Conservation (phyloP, 2,888 invertebrate species). For the Sialis fuliginosa region DNA sequence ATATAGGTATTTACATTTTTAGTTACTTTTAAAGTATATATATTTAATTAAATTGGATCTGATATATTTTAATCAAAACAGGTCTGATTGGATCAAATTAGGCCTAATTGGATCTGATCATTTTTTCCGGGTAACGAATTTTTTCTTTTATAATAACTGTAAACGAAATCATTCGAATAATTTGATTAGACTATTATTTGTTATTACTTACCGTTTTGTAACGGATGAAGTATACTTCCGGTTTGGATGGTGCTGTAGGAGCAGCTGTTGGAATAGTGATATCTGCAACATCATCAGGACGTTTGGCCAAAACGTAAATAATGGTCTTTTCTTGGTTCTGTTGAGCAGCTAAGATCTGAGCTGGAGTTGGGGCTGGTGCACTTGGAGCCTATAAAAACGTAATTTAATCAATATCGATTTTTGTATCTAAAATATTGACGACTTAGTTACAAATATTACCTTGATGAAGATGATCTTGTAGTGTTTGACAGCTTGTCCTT, state of each 20-base stretch:
- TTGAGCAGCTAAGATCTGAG: neutral
- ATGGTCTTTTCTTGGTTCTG: slow-evolving; percentile 17
- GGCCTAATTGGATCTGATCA: no score
- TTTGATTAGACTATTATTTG: neutral
- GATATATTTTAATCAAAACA: no score
- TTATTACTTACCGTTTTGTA: slow-evolving; percentile 18
- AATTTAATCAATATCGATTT: slow-evolving; percentile 7
- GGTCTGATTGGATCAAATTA: no score
- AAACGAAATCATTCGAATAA: neutral
- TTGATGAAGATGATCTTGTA: slow-evolving; percentile 28
- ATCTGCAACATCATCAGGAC: slow-evolving; percentile 23
- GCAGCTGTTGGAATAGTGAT: slow-evolving; percentile 21
- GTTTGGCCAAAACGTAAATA: slow-evolving; percentile 26
- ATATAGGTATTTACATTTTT: no score
- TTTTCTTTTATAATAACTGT: neutral
- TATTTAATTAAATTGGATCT: no score
- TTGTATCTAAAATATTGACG: neutral
- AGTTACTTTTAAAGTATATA: no score
- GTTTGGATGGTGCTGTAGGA: slow-evolving; percentile 23
- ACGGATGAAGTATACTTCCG: slow-evolving; percentile 25
- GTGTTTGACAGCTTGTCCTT: slow-evolving; percentile 21
- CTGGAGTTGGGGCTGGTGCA: neutral
- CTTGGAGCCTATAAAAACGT: slow-evolving; percentile 1
- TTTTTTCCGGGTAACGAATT: no score
- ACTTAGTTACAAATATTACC: slow-evolving; percentile 9